Base-by-base conservation (phyloP, 1,140 invertebrate species). In the Camponotus floridanus region DNA sequence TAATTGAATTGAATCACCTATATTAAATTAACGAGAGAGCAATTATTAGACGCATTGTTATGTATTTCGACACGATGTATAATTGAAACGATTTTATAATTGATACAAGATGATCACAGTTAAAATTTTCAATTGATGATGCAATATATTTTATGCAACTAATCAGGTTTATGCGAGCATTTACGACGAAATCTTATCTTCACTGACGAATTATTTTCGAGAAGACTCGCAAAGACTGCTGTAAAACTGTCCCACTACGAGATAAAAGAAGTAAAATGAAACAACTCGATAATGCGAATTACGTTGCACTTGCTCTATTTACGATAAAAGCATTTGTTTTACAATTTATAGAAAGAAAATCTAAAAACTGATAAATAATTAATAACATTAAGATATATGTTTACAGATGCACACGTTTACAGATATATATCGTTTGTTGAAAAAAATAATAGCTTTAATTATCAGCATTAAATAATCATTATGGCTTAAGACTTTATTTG, bases 141-240 rank as follows among this genome's bases (percentile, higher is more conserved):
- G 67, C 33, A 71, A 81, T 48, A 21, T n/a, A 21, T n/a, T 78
- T 18, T 79, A 55, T 79, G 62, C 76, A 79, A 79, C 11, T 51
- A 26, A 79, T 68, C 31, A 11, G n/a, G 13, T 21, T 79, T 33
- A 36, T 26, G 18, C 31, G 45, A 67, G 48, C 7, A 15, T 76
- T 76, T 11, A 48, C 39, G 8, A 57, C 64, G 21, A 57, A 80
- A 80, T 80, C 65, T 80, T 80, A 70, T 80, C 65, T 80, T 80
- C n/a, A 70, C 78, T 65, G 76, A 48, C 76, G 8, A 80, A 70
- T 80, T 80, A 70, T 68, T 70, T 65, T 70, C 55, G 11, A 80
- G 21, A 7, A 70, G 45, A 42, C 13, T 70, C 3, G 45, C 48
- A 59, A 70, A 42, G 33, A 80, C 64, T 55, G 45, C n/a, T 9